Base-by-base conservation (phyloP, 2,797 vertebrate genomes). In the Typhlichthys eigenmanni region DNA sequence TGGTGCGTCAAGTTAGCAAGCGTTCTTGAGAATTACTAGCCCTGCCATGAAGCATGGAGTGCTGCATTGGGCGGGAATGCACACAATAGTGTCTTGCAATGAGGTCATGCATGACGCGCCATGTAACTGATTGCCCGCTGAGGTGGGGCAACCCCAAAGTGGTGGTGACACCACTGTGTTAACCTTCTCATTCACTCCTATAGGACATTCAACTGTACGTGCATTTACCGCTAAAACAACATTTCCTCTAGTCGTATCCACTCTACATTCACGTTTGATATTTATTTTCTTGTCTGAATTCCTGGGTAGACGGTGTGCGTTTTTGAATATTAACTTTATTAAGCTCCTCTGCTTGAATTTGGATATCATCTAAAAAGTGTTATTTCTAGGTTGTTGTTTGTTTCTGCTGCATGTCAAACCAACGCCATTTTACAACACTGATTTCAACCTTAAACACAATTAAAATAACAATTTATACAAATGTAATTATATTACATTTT, bases 361-460 rank as follows among this genome's bases (percentile, higher is more conserved):
- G 34, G 51, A 59, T 71, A 17, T 51, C 70, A 68, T 24, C 45
- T 53, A 4, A 55, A 70, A n/a, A 1, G 34, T 2, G 5, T 13
- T 67, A 34, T 17, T 63, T 57, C 10, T 19, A 48, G 13, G 2
- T 9, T 11, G 12, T 6, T 5, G 34, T 38, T 8, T 38, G 34
- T 38, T 38, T 38, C 34, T 38, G 24, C 24, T 29, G 34, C 34
- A 38, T 38, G 34, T 38, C 34, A 38, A 38, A 38, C 34, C 34
- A 38, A 38, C 1, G 34, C 6, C 7, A 8, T 38, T 38, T 8
- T 38, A 9, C 34, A 38, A 38, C 34, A 38, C 34, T 38, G 34
- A 1, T 38, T 38, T 38, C 34, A 38, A 38, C 34, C 24, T 29
- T 29, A 4, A 29, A 29, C 24, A 29, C 7, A 38, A 38, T 38